Percentiles rank a stretch among this genome's conserved stretches.
Conservation (phyloP, 2,888 invertebrate genomes). For the Empis livida region DNA sequence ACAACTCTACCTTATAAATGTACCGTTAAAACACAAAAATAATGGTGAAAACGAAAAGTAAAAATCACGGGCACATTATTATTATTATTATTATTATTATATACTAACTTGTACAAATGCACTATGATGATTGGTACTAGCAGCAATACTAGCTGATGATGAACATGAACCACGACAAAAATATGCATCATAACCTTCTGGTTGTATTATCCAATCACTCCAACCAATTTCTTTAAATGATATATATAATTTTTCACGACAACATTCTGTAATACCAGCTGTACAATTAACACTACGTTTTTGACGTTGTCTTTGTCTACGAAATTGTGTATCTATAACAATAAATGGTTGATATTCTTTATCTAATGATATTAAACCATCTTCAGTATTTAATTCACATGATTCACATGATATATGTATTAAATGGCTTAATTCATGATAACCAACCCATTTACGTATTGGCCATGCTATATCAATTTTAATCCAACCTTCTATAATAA, state of each 20-base stretch:
- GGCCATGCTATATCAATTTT: constrained; percentile 65
- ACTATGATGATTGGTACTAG: constrained; percentile 52
- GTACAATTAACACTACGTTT: constrained; percentile 55
- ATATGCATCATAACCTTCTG: constrained; percentile 72
- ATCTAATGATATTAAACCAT: constrained; percentile 51
- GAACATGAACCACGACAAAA: constrained; percentile 75
- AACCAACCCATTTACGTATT: constrained; percentile 62
- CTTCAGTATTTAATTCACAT: constrained; percentile 47
- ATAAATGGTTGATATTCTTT: constrained; percentile 62
- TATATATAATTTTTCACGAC: constrained; percentile 68
- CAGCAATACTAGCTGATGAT: constrained; percentile 55
- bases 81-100: constrained; percentile 3
- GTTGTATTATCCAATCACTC: constrained; percentile 78
- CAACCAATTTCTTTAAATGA: constrained; percentile 76
- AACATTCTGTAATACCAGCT: constrained; percentile 60
- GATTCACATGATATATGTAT: constrained; percentile 67
- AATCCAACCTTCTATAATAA: constrained; percentile 65
- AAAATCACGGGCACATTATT: no score
- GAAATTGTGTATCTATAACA: constrained; percentile 63
- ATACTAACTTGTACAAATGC: constrained; percentile 57
- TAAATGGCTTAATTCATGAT: constrained; percentile 51
- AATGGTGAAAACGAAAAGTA: no score
- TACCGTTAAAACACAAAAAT: no score
- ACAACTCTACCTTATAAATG: no score
- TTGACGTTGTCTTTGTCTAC: constrained; percentile 42